Conservation (phyloP, 2,797 vertebrate genomes). For the Enteromius anoplus region DNA sequence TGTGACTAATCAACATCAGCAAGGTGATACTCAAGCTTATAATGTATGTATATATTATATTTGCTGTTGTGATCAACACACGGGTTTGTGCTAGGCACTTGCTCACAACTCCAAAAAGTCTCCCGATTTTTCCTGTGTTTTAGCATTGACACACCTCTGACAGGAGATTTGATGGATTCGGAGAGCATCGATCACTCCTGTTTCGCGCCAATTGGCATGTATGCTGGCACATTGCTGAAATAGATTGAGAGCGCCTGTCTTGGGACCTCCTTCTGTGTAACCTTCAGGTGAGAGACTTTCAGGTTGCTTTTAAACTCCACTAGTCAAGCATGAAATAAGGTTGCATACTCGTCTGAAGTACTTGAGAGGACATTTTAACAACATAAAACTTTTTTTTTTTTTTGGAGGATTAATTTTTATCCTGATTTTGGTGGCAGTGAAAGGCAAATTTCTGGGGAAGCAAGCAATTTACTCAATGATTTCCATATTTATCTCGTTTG, state of each 20-base stretch:
- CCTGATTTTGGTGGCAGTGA: not conserved
- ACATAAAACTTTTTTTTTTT: not conserved
- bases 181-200: constrained; percentile 5
- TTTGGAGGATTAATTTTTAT: not conserved
- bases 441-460: not conserved
- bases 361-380: constrained; percentile 10
- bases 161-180: constrained; percentile 21
- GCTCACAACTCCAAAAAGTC: not conserved
- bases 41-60: not conserved
- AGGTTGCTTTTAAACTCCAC: constrained; percentile 35
- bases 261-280: constrained; percentile 19
- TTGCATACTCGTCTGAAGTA: not conserved
- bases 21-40: not conserved
- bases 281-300: constrained; percentile 40
- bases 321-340: constrained; percentile 37
- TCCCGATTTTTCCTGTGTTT: not conserved
- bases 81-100: not conserved
- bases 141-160: not conserved
- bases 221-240: constrained; percentile 28
- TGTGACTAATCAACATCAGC: constrained; percentile 1
- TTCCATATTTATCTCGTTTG: constrained; percentile 7
- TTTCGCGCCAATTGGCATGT: constrained; percentile 30
- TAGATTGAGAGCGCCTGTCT: constrained; percentile 32
- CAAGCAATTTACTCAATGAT: not conserved
- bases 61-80: not conserved